A percentile compares a stretch with the other conserved stretches of the same genome.
Conservation (phyloP, 2,888 invertebrate species). For the Frankliniella fusca region DNA sequence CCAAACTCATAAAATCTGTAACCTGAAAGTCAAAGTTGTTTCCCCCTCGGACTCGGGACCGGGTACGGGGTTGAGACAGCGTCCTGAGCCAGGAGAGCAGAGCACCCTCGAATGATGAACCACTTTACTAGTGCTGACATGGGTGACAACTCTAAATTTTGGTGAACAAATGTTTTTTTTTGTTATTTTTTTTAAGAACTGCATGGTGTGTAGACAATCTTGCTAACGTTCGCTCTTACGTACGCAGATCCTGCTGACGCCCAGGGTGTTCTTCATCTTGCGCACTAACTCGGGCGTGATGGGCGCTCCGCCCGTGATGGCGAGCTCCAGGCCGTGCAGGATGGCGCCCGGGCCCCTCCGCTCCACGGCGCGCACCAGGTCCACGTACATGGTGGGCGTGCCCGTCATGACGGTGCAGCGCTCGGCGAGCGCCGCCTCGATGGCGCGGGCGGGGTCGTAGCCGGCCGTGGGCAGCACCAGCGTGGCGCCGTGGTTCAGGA, state of each 20-base stretch:
- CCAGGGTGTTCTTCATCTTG: conserved; percentile 47
- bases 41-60: no score
- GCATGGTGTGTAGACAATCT: neutral
- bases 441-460: conserved; percentile 59
- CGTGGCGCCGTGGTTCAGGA: conserved; percentile 58
- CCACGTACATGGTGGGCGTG: conserved; percentile 86
- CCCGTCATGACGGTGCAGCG: conserved; percentile 69
- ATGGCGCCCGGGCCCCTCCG: conserved; percentile 37
- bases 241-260: conserved; percentile 53
- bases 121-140: no score
- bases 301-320: conserved; percentile 68
- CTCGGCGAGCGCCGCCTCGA: conserved; percentile 62
- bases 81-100: no score
- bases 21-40: no score
- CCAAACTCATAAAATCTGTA: no score
- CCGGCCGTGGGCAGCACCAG: conserved; percentile 57
- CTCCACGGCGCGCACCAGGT: conserved; percentile 53
- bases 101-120: no score
- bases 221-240: conserved; percentile 32
- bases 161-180: no score
- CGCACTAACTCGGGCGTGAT: conserved; percentile 60
- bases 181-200: no score
- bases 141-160: no score
- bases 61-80: no score
- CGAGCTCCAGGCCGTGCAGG: conserved; percentile 48